These are phyloP conservation scores for Kryphioiulus occultus DNA, from an alignment of 2,888 invertebrate species.

Conservation along the genomic window DNA sequence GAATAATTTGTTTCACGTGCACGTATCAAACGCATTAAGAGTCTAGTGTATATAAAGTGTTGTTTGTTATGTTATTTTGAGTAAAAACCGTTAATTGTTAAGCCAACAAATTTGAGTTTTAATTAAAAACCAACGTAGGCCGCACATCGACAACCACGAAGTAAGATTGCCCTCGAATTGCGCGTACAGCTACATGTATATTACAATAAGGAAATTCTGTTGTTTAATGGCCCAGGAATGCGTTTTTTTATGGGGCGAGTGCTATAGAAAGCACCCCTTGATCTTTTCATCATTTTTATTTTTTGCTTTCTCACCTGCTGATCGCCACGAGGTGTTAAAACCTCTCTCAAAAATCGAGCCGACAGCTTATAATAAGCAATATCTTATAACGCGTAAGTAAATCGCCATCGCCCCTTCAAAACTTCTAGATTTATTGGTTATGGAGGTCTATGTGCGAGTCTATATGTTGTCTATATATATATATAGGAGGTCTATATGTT, in stretches of 20 bases:
- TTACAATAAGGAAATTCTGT: neutral
- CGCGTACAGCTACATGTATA: neutral
- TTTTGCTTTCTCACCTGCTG: neutral
- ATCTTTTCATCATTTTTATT: conserved; percentile 8
- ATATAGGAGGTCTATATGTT: neutral
- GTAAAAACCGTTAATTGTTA: neutral
- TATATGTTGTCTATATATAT: neutral
- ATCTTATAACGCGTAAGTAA: neutral
- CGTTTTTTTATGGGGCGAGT: neutral
- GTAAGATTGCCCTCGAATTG: neutral
- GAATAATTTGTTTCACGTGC: too few species aligned
- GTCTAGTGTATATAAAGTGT: too few species aligned
- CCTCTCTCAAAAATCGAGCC: neutral
- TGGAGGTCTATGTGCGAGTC: neutral
- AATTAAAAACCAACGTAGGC: neutral
- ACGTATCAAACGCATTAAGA: too few species aligned
- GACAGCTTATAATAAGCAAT: conserved; percentile 21
- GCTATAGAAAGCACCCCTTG: neutral
- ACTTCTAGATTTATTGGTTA: neutral
- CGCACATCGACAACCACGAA: neutral
- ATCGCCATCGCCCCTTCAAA: neutral
- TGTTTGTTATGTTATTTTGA: too few species aligned
- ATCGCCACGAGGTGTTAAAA: conserved; percentile 22
- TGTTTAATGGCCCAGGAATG: neutral
- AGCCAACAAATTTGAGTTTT: neutral